phyloP scores from a whole-genome alignment of 2,888 invertebrate species.

The Argyra leucocephala region DNA sequence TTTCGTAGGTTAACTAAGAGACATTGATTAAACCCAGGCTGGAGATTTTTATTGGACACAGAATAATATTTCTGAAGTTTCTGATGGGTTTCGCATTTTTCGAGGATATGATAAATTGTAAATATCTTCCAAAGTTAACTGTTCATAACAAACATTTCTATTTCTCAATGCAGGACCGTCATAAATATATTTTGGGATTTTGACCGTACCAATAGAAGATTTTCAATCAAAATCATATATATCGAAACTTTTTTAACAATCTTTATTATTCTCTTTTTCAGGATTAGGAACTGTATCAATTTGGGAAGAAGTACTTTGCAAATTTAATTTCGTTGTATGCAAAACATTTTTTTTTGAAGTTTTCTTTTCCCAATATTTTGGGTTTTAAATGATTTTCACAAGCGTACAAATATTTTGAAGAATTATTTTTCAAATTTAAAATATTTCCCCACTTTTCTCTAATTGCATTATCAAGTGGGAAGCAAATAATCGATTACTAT shows the following conservation, averaged over 20 bases:
- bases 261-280: neutral
- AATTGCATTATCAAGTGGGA: too few species aligned
- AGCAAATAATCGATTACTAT: too few species aligned
- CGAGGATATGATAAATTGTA: neutral
- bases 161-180: neutral
- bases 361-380: neutral
- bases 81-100: neutral
- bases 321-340: neutral
- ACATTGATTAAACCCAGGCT: neutral
- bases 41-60: neutral
- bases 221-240: neutral
- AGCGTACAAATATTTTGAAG: neutral
- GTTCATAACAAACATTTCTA: neutral
- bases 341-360: neutral
- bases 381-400: neutral
- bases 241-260: neutral
- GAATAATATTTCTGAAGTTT: neutral
- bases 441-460: neutral
- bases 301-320: neutral
- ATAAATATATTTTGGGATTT: neutral
- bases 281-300: neutral
- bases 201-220: neutral
- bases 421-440: neutral
- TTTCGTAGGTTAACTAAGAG: neutral
- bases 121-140: neutral